A percentile compares a stretch with the other conserved stretches of the same genome.
Evolutionary conservation across 2,797 vertebrate genomes (phyloP).

Genomic region (Acanthurus leucopareius): DNA sequence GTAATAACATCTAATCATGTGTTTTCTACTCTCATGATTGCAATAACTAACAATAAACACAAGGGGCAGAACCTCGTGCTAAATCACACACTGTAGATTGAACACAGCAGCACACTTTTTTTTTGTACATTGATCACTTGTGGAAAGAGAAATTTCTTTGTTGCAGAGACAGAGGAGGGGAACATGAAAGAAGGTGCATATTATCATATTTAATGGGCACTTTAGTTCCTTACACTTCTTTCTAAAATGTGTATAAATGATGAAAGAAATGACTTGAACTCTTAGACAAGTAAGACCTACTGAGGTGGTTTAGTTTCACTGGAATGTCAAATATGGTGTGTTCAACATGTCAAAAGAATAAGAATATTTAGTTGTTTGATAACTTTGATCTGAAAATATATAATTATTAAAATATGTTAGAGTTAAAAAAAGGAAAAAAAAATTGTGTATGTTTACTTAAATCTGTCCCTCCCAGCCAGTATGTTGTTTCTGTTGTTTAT

Average conservation of each 20-base stretch:
- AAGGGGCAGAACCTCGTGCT: background rate
- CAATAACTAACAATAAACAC: background rate
- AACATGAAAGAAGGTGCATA: background rate
- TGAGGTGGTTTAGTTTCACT: background rate
- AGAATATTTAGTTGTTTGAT: too few relatives aligned
- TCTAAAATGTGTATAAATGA: background rate
- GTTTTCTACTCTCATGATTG: background rate
- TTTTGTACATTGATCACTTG: background rate
- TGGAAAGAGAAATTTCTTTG: background rate
- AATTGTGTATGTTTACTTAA: background rate
- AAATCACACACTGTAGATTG: too few relatives aligned
- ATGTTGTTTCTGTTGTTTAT: background rate
- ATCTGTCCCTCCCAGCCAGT: background rate
- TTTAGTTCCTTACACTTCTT: fast-evolving
- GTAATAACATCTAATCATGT: background rate
- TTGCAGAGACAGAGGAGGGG: background rate
- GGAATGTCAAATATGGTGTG: background rate
- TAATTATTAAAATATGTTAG: background rate
- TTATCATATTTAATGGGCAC: background rate
- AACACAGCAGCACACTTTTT: too few relatives aligned
- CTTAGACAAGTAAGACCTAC: background rate
- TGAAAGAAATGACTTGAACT: background rate
- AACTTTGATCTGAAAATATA: background rate
- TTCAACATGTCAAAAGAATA: too few relatives aligned
- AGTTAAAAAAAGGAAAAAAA: background rate